Percentiles rank a stretch among this genome's conserved stretches.
phyloP scores from a whole-genome alignment of 2,113 vertebrate species.

The Gymnocephalus cernua region DNA sequence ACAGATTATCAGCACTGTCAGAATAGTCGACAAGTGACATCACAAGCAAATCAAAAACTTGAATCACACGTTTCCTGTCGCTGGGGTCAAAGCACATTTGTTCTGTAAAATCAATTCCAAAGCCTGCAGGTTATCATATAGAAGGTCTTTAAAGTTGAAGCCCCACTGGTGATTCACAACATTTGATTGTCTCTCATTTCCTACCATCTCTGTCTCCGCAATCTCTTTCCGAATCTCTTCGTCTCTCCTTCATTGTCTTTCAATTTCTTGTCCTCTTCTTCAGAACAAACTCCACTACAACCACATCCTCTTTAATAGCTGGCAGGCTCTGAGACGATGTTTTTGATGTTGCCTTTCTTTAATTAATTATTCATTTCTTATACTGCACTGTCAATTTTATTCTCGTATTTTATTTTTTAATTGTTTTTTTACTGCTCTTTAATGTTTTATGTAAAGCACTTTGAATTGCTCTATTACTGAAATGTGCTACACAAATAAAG shows the following conservation, averaged over 20 bases:
- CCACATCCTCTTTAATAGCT: constrained; percentile 44
- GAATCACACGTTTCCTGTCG: background rate
- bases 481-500: too few species aligned
- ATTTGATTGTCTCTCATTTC: background rate
- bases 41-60: background rate
- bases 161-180: background rate
- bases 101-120: background rate
- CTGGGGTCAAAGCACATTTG: background rate
- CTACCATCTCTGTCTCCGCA: background rate
- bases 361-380: too few species aligned
- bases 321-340: background rate
- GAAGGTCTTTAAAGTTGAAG: background rate
- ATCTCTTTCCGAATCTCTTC: background rate
- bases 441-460: too few species aligned
- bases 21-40: background rate
- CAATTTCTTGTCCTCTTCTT: constrained; percentile 6
- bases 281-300: constrained; percentile 47
- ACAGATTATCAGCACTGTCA: constrained; percentile 7
- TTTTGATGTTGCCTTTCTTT: too few species aligned
- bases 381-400: too few species aligned
- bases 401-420: too few species aligned
- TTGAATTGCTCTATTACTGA: too few species aligned
- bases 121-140: background rate
- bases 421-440: too few species aligned
- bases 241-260: background rate